Base-by-base conservation (phyloP, 2,888 invertebrate species). In the Macrosiphum euphorbiae region DNA sequence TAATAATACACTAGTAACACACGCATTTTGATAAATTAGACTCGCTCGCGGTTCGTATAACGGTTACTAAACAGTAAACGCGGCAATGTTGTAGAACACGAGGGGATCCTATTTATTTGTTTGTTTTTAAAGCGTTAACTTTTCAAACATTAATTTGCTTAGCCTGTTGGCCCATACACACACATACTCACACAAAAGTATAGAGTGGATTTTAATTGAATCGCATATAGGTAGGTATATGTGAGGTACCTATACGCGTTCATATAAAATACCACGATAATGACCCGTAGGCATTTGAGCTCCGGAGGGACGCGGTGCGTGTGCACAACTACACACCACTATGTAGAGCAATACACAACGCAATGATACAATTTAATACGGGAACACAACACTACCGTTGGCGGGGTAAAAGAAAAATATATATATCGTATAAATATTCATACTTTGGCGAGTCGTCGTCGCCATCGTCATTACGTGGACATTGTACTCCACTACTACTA, bases 231-330 rank as follows among this genome's bases (percentile, higher is more conserved):
- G 44, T 50, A 28, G 67, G n/a, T 13, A 47, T n/a, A 47, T n/a
- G 28, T 13, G 35, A 55, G 55, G 5, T 55, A 20, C 20, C 55
- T 55, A 20, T 55, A 61, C 4, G 3, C n/a, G 28, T n/a, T 44
- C 26, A 50, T 13, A 16, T 41, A 28, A n/a, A 67, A 91, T 84
- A 91, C 44, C 44, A n/a, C 86, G 86, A 92, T 47, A 86, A 86
- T 91, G 91, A 86, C 86, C 85, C 55, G 47, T 55, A 44, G 47
- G 86, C 91, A 61, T 61, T 87, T 61, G 61, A 61, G 35, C 50
- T 50, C 26, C 47, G 47, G 3, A 85, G 85, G n/a, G 91, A 44
- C 35, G 50, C 13, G 16, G 47, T 26, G 90, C 35, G 52, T 50
- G 90, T 52, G 26, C 24, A 55, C 8, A 35, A 7, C 2, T n/a